phyloP scores from a whole-genome alignment of 2,797 vertebrate species.

The Chromobotia macracanthus region DNA sequence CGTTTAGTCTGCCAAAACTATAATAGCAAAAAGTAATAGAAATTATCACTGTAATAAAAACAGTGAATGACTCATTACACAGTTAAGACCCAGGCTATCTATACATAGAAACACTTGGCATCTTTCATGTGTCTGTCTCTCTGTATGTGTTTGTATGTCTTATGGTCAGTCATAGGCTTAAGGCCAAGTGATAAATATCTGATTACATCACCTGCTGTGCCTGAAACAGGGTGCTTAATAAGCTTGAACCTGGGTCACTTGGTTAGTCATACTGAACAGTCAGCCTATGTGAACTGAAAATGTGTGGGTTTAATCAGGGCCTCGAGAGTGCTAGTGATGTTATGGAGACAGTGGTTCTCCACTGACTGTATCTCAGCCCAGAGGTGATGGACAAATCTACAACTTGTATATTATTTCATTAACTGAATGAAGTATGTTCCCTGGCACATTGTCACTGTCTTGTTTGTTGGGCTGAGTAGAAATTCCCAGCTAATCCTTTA shows the following conservation, averaged over 20 bases:
- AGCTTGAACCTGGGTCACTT: neutral
- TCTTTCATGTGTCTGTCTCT: no score
- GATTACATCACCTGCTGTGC: constrained; percentile 12
- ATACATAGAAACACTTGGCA: no score
- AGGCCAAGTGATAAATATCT: constrained; percentile 16
- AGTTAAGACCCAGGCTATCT: no score
- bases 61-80: no score
- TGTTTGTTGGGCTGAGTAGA: constrained; percentile 65
- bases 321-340: neutral
- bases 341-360: neutral
- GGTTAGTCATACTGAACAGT: neutral
- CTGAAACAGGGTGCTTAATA: constrained; percentile 11
- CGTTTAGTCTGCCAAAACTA: no score
- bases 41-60: no score
- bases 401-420: constrained; percentile 14
- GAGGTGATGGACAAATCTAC: neutral
- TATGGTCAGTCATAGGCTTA: neutral
- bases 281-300: neutral
- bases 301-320: neutral
- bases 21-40: no score
- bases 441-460: constrained; percentile 54
- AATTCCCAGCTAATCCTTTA: constrained; percentile 77
- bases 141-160: no score
- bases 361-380: neutral
- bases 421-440: constrained; percentile 18